Conservation (phyloP, 1,140 invertebrate species). For the Proctacanthus coquilletti region DNA sequence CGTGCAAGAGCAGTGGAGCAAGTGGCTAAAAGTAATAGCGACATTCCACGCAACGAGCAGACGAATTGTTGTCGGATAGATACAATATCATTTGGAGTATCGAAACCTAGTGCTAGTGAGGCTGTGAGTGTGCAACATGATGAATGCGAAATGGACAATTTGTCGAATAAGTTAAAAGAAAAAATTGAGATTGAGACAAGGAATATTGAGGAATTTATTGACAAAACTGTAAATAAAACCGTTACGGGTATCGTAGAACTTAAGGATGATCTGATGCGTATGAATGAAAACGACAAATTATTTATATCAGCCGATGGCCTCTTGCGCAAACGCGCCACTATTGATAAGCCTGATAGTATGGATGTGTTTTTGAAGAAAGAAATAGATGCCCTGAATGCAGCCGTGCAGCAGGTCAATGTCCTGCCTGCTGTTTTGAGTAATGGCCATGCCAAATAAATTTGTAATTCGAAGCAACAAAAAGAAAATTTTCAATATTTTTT, state of each 20-base stretch:
- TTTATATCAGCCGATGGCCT: slow-evolving; percentile 9
- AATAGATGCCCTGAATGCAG: slow-evolving; percentile 28
- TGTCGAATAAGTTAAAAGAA: slow-evolving; percentile 27
- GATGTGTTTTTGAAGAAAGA: slow-evolving; percentile 26
- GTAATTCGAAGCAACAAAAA: background rate
- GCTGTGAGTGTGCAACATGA: slow-evolving; percentile 25
- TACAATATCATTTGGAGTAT: too few relatives aligned
- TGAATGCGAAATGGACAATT: slow-evolving; percentile 28
- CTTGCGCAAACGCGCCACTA: slow-evolving; percentile 10
- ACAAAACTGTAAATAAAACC: slow-evolving; percentile 29
- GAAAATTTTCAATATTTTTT: too few relatives aligned
- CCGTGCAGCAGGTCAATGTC: slow-evolving; percentile 25
- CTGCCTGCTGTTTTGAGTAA: slow-evolving; percentile 28
- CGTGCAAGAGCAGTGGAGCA: slow-evolving; percentile 6
- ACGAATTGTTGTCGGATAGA: background rate
- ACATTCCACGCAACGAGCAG: slow-evolving; percentile 1
- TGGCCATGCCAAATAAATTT: slow-evolving; percentile 26
- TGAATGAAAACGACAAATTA: slow-evolving; percentile 17
- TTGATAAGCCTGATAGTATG: slow-evolving; percentile 5
- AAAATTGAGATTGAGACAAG: slow-evolving; percentile 28
- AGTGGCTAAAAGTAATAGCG: too few relatives aligned
- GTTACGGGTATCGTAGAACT: slow-evolving; percentile 29
- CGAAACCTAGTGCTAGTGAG: slow-evolving; percentile 10
- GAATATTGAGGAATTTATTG: slow-evolving; percentile 31
- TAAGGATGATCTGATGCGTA: slow-evolving; percentile 28